Percentiles rank a stretch among this genome's conserved stretches.
These are phyloP conservation scores for Myocastor coypus DNA, from an alignment of 2,113 vertebrate species.

Conservation along the genomic window DNA sequence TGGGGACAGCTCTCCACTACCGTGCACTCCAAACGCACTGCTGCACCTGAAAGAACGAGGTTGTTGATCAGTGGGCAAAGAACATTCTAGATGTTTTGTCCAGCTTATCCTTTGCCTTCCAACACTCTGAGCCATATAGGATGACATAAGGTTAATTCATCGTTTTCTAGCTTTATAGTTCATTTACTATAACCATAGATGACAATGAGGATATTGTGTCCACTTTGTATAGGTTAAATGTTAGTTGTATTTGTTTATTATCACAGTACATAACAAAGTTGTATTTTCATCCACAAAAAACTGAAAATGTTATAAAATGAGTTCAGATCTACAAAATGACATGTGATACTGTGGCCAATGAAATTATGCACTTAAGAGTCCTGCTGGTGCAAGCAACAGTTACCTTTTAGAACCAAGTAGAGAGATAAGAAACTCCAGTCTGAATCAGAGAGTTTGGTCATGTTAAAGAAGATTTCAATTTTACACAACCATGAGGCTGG, in stretches of 20 bases:
- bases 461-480: too few species aligned
- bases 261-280: background rate
- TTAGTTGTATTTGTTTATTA: background rate
- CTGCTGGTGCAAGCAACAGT: background rate
- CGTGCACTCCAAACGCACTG: background rate
- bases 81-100: background rate
- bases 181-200: background rate
- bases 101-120: background rate
- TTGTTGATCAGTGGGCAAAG: background rate
- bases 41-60: background rate
- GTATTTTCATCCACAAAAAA: background rate
- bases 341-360: background rate
- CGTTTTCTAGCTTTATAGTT: background rate
- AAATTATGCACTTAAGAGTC: background rate
- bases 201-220: background rate
- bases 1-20: background rate
- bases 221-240: background rate
- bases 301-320: background rate
- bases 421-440: background rate
- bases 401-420: background rate
- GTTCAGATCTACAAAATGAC: background rate
- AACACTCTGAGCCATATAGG: background rate
- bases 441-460: background rate
- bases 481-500: too few species aligned
- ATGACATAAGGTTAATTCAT: background rate